phyloP scores from a whole-genome alignment of 1,140 invertebrate species.

The Phortica variegata region DNA sequence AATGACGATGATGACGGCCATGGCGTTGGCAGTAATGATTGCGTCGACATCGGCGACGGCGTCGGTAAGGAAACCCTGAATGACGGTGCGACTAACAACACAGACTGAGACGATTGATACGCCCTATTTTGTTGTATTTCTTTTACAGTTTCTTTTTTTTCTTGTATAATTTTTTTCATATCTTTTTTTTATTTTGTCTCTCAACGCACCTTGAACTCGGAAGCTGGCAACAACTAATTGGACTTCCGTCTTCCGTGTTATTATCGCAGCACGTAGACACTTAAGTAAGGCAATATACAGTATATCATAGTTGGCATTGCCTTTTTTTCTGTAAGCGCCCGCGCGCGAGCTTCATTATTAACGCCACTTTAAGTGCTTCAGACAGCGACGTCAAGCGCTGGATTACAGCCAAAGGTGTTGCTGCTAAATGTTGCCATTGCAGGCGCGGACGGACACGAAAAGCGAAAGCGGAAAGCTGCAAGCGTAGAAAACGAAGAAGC shows the following conservation, averaged over 20 bases:
- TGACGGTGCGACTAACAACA: conserved; percentile 5
- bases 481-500: too few species aligned
- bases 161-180: too few species aligned
- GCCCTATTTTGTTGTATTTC: too few species aligned
- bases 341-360: conserved; percentile 36
- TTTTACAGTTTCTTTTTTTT: too few species aligned
- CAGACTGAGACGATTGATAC: conserved; percentile 4
- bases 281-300: not conserved
- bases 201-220: conserved; percentile 20
- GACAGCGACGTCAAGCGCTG: conserved; percentile 12
- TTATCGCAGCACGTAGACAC: conserved; percentile 23
- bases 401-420: conserved; percentile 16
- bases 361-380: conserved; percentile 39
- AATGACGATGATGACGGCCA: conserved; percentile 17
- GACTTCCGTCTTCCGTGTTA: conserved; percentile 49
- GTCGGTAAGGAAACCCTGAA: not conserved
- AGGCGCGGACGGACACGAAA: not conserved
- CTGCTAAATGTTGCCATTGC: conserved; percentile 6
- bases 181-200: too few species aligned
- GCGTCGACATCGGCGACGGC: conserved; percentile 16
- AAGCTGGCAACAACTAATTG: conserved; percentile 52
- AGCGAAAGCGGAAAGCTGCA: not conserved
- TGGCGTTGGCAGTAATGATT: conserved; percentile 20
- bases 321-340: conserved; percentile 17
- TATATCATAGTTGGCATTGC: conserved; percentile 20